Evolutionary conservation across 2,797 vertebrate species (phyloP).

Genomic region (Falco novaeseelandiae): DNA sequence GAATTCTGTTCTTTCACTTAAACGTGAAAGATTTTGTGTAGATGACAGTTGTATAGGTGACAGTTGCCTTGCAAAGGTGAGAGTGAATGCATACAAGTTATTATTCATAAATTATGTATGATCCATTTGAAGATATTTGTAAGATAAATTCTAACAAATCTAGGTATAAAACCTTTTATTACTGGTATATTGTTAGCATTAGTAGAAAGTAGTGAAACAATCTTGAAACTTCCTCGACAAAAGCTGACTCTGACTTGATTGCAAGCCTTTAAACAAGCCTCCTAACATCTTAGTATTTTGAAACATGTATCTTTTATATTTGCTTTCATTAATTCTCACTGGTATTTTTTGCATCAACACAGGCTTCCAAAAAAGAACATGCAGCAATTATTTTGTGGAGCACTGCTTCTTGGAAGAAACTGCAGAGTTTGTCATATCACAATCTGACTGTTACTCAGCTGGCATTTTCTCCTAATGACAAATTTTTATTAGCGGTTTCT

Average conservation of each 20-base stretch:
- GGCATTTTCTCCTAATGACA: conserved; percentile 90
- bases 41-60: not conserved
- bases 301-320: not conserved
- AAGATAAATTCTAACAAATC: not conserved
- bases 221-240: not conserved
- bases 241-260: not conserved
- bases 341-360: not conserved
- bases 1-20: not conserved
- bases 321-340: not conserved
- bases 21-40: not conserved
- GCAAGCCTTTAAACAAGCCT: not conserved
- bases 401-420: conserved; percentile 87
- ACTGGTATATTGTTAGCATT: not conserved
- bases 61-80: not conserved
- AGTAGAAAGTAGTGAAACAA: not conserved
- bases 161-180: not conserved
- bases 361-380: conserved; percentile 94
- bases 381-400: conserved; percentile 94
- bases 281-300: not conserved
- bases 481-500: conserved; percentile 90
- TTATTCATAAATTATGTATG: not conserved
- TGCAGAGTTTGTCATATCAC: conserved; percentile 89
- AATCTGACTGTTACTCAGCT: conserved; percentile 95
- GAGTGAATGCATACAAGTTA: not conserved
- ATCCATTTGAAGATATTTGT: not conserved